Base-by-base conservation (phyloP, 2,888 invertebrate genomes). In the Isoperla grammatica region DNA sequence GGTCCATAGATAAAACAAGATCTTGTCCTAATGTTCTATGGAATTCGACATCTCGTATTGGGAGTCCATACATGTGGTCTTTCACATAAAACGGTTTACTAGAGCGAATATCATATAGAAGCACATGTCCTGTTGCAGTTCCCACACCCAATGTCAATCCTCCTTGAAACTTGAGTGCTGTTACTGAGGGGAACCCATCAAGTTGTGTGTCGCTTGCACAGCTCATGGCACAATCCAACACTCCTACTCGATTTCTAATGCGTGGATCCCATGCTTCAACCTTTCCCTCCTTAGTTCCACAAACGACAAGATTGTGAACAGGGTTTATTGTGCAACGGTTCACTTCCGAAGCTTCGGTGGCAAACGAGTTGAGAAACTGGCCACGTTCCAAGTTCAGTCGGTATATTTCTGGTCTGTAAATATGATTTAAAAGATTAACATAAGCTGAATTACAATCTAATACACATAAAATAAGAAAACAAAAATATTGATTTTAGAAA, bases 181-280 rank as follows among this genome's bases (percentile, higher is more conserved):
- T 87, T 56, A 95, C 79, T 5, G 86, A 83, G 37, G 90, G 88
- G 65, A 90, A 75, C 60, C 76, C 76, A 63, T 80, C 76, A 65
- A 85, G 77, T 45, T 54, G 37, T 22, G 62, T 22, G 17, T 60
- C 62, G n/a, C 78, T 75, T 19, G 83, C 73, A 64, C 81, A 81
- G 68, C 78, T 78, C 50, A 84, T 75, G 4, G 91, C 95, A 73
- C 91, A 92, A 74, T 98, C 96, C 19, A 99, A 75, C 15, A 83
- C 79, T 6, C 88, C 91, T 65, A 89, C 92, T 71, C 86, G 80
- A 29, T 81, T 80, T 67, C 88, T 85, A 2, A 81, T 81, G 61
- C 99, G 79, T 9, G 95, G 94, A 77, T 99, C 99, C 95, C 95
- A 99, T 2, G 95, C 95, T 74, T 99, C 97, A 0, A 99, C 84